Percentiles rank a stretch among this genome's conserved stretches.
These are phyloP conservation scores for Brachypodius melanocephalos DNA, from an alignment of 2,113 vertebrate species.

Conservation along the genomic window DNA sequence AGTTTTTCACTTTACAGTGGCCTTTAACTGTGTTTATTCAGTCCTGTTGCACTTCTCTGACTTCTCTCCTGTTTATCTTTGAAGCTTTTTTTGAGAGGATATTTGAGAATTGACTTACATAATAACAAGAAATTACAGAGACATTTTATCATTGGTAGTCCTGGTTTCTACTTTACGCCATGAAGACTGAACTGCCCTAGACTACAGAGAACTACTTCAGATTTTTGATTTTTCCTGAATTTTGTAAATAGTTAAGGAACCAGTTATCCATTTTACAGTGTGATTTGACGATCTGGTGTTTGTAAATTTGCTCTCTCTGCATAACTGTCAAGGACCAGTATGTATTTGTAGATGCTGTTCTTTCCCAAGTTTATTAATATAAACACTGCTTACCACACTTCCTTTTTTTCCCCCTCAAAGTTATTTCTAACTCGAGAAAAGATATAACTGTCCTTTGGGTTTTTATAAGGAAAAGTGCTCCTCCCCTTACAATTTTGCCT, in stretches of 20 bases:
- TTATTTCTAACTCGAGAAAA: neutral
- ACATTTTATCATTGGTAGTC: neutral
- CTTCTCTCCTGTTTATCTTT: neutral
- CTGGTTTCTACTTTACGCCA: neutral
- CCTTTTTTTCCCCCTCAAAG: neutral
- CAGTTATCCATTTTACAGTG: neutral
- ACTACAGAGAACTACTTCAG: neutral
- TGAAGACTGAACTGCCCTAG: neutral
- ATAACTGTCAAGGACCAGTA: neutral
- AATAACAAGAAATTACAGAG: neutral
- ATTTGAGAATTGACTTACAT: neutral
- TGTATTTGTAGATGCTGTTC: neutral
- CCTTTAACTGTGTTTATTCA: neutral
- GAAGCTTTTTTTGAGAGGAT: neutral
- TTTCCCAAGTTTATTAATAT: neutral
- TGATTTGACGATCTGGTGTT: neutral
- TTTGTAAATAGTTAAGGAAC: neutral
- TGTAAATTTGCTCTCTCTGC: neutral
- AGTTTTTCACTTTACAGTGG: neutral
- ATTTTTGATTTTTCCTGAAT: neutral
- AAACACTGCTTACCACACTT: neutral
- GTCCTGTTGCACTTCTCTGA: neutral
- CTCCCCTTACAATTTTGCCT: neutral
- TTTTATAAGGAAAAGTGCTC: neutral
- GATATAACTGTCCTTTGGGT: neutral